Conservation (phyloP, 1,140 invertebrate genomes). For the Papilio helenus region DNA sequence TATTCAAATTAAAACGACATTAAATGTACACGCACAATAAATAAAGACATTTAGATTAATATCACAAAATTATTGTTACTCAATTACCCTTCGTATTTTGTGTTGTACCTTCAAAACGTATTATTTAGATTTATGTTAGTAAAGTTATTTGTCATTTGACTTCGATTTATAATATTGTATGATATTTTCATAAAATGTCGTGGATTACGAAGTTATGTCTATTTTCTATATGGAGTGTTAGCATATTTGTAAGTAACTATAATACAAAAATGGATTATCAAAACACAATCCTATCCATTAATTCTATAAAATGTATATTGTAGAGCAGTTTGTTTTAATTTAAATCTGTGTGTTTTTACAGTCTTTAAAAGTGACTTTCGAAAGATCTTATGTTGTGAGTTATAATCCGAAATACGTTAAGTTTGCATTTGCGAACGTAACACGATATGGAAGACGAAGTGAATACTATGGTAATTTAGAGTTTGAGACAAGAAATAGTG, state of each 20-base stretch:
- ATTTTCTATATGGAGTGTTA: neutral
- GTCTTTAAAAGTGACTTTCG: conserved; percentile 49
- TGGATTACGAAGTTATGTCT: conserved; percentile 10
- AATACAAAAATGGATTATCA: too few relatives aligned
- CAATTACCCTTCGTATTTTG: neutral
- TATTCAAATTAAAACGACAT: conserved; percentile 15
- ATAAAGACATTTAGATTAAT: neutral
- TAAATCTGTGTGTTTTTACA: too few relatives aligned
- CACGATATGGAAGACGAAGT: conserved; percentile 46
- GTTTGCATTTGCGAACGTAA: conserved; percentile 40
- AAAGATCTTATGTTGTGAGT: conserved; percentile 43
- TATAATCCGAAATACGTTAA: conserved; percentile 50
- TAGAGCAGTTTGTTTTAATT: too few relatives aligned
- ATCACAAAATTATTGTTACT: conserved; percentile 1
- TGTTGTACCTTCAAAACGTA: neutral
- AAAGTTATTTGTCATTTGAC: neutral
- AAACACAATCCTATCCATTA: too few relatives aligned
- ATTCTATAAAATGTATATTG: too few relatives aligned
- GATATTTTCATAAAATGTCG: neutral
- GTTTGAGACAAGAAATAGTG: neutral
- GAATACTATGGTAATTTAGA: conserved; percentile 45
- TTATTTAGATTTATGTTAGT: neutral
- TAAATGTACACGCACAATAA: neutral
- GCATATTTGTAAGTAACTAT: conserved; percentile 24
- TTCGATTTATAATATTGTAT: too few relatives aligned